These are phyloP conservation scores for Euleptes europaea DNA, from an alignment of 2,113 vertebrate genomes.

Conservation along the genomic window DNA sequence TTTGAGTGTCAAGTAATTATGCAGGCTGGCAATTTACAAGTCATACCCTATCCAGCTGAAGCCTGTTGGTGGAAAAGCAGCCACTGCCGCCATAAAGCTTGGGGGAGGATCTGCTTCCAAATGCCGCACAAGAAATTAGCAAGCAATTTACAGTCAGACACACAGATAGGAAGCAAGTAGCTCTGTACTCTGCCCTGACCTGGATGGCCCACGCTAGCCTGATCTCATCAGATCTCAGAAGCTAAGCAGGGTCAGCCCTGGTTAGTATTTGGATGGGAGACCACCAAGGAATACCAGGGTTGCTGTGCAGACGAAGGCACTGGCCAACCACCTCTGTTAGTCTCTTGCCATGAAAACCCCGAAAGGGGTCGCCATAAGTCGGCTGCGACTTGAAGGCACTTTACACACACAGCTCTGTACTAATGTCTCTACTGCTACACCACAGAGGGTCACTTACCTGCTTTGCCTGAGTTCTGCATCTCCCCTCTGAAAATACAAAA, in stretches of 20 bases:
- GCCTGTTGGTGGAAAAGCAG: neutral
- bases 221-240: too few species aligned
- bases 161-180: neutral
- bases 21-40: neutral
- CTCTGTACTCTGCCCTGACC: too few species aligned
- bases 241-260: too few species aligned
- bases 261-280: too few species aligned
- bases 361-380: too few species aligned
- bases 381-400: too few species aligned
- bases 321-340: too few species aligned
- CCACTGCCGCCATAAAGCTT: neutral
- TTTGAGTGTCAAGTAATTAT: neutral
- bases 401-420: neutral
- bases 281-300: too few species aligned
- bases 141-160: neutral
- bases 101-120: neutral
- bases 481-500: conserved; percentile 38
- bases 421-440: neutral
- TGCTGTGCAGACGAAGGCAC: too few species aligned
- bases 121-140: neutral
- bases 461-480: neutral
- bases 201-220: too few species aligned
- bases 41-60: neutral
- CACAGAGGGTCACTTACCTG: conserved; percentile 13
- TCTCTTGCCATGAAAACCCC: too few species aligned